These are phyloP conservation scores for Drosophila melanosoma DNA, from an alignment of 2,888 invertebrate species.

Conservation along the genomic window DNA sequence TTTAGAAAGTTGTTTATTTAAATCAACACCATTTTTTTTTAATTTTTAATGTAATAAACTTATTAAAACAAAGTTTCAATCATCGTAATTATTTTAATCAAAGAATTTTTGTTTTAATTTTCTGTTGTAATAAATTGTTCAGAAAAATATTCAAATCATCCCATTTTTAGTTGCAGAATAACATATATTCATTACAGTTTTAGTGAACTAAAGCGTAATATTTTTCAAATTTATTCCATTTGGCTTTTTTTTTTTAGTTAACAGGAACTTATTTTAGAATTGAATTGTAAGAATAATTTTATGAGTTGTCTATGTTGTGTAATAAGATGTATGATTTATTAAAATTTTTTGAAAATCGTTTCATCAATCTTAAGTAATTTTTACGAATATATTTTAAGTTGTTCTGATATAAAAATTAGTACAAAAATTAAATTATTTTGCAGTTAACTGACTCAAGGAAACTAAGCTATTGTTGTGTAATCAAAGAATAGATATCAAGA, in stretches of 20 bases:
- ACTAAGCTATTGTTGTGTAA: neutral
- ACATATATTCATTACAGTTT: accelerated
- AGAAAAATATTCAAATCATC: neutral
- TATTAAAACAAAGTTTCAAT: neutral
- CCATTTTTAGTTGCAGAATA: neutral
- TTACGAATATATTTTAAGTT: neutral
- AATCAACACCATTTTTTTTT: neutral
- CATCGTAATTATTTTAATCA: neutral
- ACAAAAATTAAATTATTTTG: neutral
- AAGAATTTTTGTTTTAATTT: neutral
- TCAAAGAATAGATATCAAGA: neutral
- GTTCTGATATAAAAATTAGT: neutral
- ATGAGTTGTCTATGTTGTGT: neutral
- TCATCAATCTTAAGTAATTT: neutral
- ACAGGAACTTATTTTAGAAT: neutral
- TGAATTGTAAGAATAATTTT: neutral
- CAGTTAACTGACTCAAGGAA: neutral
- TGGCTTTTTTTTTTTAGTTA: no score
- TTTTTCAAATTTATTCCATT: no score
- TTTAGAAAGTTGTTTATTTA: accelerated
- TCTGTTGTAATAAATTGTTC: neutral
- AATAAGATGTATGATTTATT: neutral
- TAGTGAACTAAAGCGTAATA: neutral
- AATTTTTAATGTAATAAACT: neutral
- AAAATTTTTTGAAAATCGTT: neutral